Conservation (phyloP, 2,797 vertebrate genomes). For the Pangasius mekongensis region DNA sequence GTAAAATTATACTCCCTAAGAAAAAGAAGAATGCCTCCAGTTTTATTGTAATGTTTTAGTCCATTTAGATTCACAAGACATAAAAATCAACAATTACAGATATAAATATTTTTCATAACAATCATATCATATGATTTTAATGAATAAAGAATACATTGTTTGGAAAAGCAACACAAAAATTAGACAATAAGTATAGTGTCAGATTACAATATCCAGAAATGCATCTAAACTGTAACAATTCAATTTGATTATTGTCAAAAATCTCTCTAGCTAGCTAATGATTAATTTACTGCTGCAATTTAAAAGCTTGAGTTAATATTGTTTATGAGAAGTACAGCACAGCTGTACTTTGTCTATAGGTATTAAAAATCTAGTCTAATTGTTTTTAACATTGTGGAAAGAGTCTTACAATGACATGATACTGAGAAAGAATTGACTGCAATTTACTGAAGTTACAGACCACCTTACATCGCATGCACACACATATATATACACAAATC, state of each 20-base stretch:
- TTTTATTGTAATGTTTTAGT: constrained; percentile 3
- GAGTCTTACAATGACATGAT: not conserved
- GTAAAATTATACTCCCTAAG: constrained; percentile 25
- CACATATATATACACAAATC: not conserved
- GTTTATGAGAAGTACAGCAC: not conserved
- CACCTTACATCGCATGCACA: not conserved
- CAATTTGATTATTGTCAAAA: not conserved
- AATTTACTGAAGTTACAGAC: no score
- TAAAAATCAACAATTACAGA: not conserved
- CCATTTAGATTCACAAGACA: not conserved
- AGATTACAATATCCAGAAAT: not conserved
- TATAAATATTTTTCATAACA: not conserved
- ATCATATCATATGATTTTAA: not conserved
- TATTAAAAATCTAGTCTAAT: not conserved
- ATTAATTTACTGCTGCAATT: not conserved
- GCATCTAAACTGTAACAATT: no score
- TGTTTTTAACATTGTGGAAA: not conserved
- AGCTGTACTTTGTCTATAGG: not conserved
- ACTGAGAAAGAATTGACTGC: not conserved
- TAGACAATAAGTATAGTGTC: not conserved
- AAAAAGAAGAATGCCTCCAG: constrained; percentile 29
- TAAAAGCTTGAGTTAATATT: not conserved
- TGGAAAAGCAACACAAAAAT: not conserved
- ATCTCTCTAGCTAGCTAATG: not conserved
- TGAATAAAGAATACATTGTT: not conserved